phyloP scores from a whole-genome alignment of 2,113 vertebrate species.

The Anguilla japonica region DNA sequence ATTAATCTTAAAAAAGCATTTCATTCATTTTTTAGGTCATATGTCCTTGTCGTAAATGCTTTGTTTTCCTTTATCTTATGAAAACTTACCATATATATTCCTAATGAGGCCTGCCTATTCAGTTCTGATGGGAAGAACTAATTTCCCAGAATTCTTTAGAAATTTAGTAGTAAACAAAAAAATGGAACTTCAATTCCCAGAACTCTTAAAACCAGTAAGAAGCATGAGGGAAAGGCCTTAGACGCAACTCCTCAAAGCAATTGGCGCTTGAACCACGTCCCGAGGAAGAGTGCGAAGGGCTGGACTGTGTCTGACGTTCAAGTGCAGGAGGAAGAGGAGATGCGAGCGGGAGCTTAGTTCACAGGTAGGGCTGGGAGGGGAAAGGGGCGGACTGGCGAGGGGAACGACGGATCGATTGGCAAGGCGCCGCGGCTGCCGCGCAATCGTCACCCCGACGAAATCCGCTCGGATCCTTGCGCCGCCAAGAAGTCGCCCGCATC shows the following conservation, averaged over 20 bases:
- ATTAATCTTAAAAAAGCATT: background rate
- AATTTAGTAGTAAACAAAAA: too few species aligned
- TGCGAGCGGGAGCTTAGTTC: background rate
- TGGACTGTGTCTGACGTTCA: background rate
- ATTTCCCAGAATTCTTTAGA: background rate
- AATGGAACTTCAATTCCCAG: too few species aligned
- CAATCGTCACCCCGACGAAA: background rate
- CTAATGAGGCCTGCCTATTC: background rate
- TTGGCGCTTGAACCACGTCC: background rate
- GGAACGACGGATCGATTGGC: background rate
- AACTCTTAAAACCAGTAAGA: background rate
- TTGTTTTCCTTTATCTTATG: background rate
- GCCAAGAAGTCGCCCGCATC: background rate
- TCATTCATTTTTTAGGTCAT: too few species aligned
- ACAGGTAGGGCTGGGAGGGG: background rate
- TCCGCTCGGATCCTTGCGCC: background rate
- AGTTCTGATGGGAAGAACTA: background rate
- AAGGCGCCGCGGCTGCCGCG: background rate
- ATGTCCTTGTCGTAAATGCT: background rate
- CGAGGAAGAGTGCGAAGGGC: background rate
- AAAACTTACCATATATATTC: background rate
- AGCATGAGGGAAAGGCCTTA: background rate
- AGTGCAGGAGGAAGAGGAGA: background rate
- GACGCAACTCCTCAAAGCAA: background rate
- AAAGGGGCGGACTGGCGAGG: background rate